Evolutionary conservation across 1,140 invertebrate genomes (phyloP), one percentile per base, ranked within the genome.

Genomic region (Drosophila lacertosa): DNA sequence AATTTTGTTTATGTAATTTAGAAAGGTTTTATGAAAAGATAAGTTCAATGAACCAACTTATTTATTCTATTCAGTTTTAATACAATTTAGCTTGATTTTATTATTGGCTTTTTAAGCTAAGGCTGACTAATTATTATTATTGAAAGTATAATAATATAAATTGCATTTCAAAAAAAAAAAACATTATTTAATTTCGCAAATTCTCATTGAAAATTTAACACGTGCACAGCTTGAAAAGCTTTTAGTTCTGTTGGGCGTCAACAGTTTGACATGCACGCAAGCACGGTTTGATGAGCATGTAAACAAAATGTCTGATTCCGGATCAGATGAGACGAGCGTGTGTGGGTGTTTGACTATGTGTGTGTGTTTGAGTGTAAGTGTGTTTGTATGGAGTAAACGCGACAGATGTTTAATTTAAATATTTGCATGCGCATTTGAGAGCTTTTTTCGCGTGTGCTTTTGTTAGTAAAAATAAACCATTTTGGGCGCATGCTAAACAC

Each of bases 241-340:
- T 51, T 51, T 11, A 35, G 16, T 7, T 39, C n/a, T 15, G 35
- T 54, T 54, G 11, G 33, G 20, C 51, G 18, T 44, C 26, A 57
- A 72, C 37, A 68, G 50, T 62, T 63, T 74, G 55, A 65, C 70
- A 59, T 45, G 71, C 66, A 67, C 60, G 55, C 50, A 75, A 75
- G 62, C 51, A 51, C 44, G 53, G 62, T 68, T 77, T 73, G 42
- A 64, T 60, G 54, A 29, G 48, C 35, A 57, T 76, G 47, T 73
- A 67, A 55, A 64, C 57, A 71, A 67, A 55, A 37, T 32, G 33
- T 40, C 35, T 51, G 24, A 40, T 50, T 48, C 29, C 18, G 26
- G 22, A 32, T 39, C n/a, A 22, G 9, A 24, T 32, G 37, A 7
- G n/a, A 6, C 9, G 20, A 26, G 24, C 13, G 9, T 40, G 16